phyloP scores from a whole-genome alignment of 1,140 invertebrate species.

The Panulirus ornatus region DNA sequence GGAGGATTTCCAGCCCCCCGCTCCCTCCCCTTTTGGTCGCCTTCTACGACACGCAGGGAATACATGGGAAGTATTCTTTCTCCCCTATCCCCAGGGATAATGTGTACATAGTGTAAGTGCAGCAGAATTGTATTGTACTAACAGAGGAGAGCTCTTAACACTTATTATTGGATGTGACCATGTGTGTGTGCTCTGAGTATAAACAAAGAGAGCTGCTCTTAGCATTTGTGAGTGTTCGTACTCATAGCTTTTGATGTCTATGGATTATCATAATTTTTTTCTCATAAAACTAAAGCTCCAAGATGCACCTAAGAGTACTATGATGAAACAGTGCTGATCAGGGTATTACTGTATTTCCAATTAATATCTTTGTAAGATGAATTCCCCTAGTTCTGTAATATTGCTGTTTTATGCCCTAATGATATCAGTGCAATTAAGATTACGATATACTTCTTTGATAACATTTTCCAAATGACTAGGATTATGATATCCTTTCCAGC shows the following conservation, averaged over 20 bases:
- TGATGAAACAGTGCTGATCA: neutral
- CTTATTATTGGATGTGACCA: neutral
- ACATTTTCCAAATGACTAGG: neutral
- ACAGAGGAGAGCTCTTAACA: neutral
- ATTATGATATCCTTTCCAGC: conserved; percentile 38
- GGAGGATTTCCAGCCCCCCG: no score
- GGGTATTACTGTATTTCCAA: neutral
- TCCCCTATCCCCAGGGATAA: no score
- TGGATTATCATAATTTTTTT: neutral
- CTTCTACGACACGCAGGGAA: no score
- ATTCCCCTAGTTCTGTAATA: neutral
- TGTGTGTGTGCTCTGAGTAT: neutral
- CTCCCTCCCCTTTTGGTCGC: no score
- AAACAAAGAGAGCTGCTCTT: neutral
- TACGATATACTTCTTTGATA: no score
- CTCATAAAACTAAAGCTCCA: no score
- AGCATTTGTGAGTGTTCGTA: neutral
- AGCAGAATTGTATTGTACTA: neutral
- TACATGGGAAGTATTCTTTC: no score
- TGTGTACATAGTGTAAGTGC: neutral
- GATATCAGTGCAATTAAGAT: neutral
- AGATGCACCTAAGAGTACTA: no score
- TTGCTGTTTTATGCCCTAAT: neutral
- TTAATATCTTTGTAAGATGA: neutral
- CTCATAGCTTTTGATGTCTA: neutral